phyloP scores from a whole-genome alignment of 2,113 vertebrate genomes.

The Tachycineta bicolor region DNA sequence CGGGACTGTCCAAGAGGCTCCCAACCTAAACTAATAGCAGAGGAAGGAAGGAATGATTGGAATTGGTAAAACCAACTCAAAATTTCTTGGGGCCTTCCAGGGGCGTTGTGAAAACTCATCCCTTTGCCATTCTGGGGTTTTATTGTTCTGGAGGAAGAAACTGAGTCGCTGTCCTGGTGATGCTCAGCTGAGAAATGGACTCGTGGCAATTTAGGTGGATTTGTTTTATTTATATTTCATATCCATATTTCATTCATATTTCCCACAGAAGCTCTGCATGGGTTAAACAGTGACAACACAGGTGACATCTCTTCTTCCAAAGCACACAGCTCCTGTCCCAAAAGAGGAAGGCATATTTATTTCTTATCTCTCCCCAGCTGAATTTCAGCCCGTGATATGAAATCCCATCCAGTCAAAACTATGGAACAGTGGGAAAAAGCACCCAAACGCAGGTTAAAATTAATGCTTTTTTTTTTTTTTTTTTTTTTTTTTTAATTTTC shows the following conservation, averaged over 20 bases:
- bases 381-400: background rate
- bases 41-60: background rate
- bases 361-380: background rate
- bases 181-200: background rate
- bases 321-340: background rate
- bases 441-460: slow-evolving; percentile 21
- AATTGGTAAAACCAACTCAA: background rate
- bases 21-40: background rate
- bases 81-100: background rate
- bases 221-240: background rate
- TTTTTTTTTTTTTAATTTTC: slow-evolving; percentile 69
- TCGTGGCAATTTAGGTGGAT: background rate
- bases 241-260: background rate
- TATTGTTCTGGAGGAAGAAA: background rate
- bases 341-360: background rate
- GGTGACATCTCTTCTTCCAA: background rate
- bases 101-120: background rate
- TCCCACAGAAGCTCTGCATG: background rate
- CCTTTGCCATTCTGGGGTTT: background rate
- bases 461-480: background rate
- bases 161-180: background rate
- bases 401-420: background rate
- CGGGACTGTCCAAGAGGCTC: background rate
- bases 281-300: background rate
- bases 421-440: background rate